Conservation (phyloP, 2,113 vertebrate species). For the Melierax canorus region DNA sequence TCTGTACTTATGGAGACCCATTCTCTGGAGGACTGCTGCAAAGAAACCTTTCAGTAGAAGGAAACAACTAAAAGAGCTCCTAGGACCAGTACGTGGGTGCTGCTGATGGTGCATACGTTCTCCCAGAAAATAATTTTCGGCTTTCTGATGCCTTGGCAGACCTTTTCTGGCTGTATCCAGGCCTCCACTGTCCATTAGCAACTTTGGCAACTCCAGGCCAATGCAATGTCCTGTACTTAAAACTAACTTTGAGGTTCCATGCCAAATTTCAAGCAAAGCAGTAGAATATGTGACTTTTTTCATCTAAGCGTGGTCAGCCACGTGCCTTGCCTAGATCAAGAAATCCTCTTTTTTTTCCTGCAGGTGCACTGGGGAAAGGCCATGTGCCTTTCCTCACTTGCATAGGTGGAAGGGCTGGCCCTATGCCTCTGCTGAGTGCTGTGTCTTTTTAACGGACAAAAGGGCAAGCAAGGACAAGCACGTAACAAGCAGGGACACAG, state of each 20-base stretch:
- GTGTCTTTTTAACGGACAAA: not conserved
- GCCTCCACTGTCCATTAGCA: not conserved
- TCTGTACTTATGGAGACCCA: not conserved
- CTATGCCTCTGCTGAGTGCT: not conserved
- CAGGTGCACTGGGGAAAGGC: not conserved
- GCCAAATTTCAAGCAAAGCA: not conserved
- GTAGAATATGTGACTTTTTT: not conserved
- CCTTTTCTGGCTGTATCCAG: not conserved
- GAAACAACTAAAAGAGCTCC: not conserved
- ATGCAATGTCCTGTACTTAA: not conserved
- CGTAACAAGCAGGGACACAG: not conserved
- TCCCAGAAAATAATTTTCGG: not conserved
- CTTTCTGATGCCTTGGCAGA: not conserved
- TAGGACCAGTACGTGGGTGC: not conserved
- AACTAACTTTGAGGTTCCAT: not conserved
- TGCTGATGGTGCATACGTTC: not conserved
- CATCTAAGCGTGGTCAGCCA: not conserved
- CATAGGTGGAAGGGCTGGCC: not conserved
- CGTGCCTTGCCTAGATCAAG: not conserved
- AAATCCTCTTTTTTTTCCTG: not conserved
- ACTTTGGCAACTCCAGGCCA: not conserved
- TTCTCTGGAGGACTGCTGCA: not conserved
- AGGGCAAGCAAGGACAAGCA: slow-evolving; percentile 9
- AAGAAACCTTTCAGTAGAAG: not conserved
- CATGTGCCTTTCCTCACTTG: not conserved